phyloP scores from a whole-genome alignment of 2,797 vertebrate genomes.

The Stomatorhinus walkeri region DNA sequence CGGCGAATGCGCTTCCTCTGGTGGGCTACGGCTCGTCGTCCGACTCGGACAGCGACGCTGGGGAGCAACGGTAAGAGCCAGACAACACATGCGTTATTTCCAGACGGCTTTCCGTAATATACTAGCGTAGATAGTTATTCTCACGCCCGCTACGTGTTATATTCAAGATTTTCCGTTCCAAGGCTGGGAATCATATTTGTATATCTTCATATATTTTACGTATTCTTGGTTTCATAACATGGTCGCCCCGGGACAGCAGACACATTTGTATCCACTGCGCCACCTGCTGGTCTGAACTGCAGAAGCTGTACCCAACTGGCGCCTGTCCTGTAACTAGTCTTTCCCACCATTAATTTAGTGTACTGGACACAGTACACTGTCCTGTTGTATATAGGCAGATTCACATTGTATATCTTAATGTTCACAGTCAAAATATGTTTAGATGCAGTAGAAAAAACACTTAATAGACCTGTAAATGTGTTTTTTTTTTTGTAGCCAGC shows the following conservation, averaged over 20 bases:
- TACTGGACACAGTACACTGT: neutral
- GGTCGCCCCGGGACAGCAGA: neutral
- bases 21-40: conserved; percentile 66
- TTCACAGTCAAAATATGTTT: neutral
- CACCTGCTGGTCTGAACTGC: neutral
- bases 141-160: neutral
- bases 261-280: neutral
- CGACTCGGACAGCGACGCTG: conserved; percentile 60
- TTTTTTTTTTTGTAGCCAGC: conserved; percentile 24
- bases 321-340: neutral
- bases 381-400: neutral
- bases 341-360: neutral
- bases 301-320: neutral
- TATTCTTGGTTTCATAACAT: neutral
- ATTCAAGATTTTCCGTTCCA: neutral
- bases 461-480: neutral
- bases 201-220: neutral
- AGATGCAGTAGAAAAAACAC: neutral
- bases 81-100: neutral
- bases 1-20: conserved; percentile 52
- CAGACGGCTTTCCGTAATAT: neutral
- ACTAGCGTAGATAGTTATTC: neutral
- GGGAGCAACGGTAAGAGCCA: conserved; percentile 26
- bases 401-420: neutral
- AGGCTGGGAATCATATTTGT: neutral